Conservation (phyloP, 1,140 invertebrate species). For the Microplitis mediator region DNA sequence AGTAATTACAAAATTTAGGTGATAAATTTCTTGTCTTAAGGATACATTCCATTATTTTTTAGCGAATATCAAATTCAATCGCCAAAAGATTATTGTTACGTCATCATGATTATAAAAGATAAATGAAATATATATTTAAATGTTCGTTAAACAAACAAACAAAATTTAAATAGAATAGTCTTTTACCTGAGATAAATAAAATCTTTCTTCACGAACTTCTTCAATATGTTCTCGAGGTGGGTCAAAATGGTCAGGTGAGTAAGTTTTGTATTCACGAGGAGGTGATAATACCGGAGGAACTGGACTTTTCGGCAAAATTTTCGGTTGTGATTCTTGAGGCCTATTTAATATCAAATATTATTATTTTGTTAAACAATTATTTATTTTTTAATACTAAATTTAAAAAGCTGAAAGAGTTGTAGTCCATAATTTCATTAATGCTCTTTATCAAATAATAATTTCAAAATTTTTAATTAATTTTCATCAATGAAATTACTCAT, state of each 20-base stretch:
- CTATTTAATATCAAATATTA: slow-evolving; percentile 33
- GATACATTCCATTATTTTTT: background rate
- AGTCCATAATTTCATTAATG: slow-evolving; percentile 10
- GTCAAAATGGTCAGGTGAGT: slow-evolving; percentile 40
- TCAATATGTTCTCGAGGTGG: slow-evolving; percentile 53
- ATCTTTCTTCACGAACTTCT: slow-evolving; percentile 56
- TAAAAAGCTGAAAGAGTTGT: slow-evolving; percentile 23
- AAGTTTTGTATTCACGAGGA: slow-evolving; percentile 43
- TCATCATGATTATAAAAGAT: background rate
- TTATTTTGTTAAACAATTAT: background rate
- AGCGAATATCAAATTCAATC: too few relatives aligned
- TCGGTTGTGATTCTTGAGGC: slow-evolving; percentile 39
- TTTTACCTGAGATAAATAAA: slow-evolving; percentile 56
- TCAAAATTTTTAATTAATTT: background rate
- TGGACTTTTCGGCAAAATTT: slow-evolving; percentile 56
- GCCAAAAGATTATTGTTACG: background rate
- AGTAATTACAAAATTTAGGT: background rate
- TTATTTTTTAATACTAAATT: background rate
- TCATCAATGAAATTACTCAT: background rate
- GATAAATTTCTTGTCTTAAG: background rate
- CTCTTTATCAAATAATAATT: background rate
- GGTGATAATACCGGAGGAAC: slow-evolving; percentile 41
- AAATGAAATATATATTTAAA: background rate
- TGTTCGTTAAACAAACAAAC: background rate
- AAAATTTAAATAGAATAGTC: background rate